Evolutionary conservation across 2,888 invertebrate genomes (phyloP).

Genomic region (Cryptus armator): DNA sequence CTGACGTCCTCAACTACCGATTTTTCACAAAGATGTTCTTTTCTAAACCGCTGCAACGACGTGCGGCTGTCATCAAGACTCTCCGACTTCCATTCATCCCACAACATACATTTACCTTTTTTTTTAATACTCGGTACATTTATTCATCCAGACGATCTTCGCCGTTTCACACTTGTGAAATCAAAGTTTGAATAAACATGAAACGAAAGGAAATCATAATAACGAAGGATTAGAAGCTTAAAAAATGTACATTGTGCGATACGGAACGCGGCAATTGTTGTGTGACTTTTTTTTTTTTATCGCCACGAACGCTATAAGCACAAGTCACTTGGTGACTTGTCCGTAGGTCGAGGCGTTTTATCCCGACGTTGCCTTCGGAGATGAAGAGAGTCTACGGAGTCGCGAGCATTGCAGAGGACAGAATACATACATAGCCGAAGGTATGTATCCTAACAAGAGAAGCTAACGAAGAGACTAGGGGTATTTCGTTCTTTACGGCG

Average conservation of each 20-base stretch:
- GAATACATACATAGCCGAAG: slow-evolving; percentile 4
- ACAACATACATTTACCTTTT: slow-evolving; percentile 2
- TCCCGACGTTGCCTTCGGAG: slow-evolving; percentile 15
- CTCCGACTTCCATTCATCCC: slow-evolving; percentile 17
- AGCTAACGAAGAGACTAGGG: slow-evolving; percentile 73
- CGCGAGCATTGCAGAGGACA: slow-evolving; percentile 16
- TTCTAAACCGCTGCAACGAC: neutral
- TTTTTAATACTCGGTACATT: slow-evolving; percentile 15
- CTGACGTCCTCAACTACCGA: slow-evolving; percentile 40
- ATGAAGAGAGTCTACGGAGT: slow-evolving; percentile 13
- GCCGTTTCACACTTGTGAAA: slow-evolving; percentile 29
- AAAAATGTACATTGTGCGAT: slow-evolving; percentile 46
- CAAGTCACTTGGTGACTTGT: slow-evolving; percentile 61
- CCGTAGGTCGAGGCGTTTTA: slow-evolving; percentile 40
- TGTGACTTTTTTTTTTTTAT: slow-evolving; percentile 30
- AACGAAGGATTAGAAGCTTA: slow-evolving; percentile 62
- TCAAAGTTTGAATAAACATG: slow-evolving; percentile 43
- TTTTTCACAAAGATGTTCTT: slow-evolving; percentile 26
- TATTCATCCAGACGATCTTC: neutral
- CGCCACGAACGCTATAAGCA: slow-evolving; percentile 54
- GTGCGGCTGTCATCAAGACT: slow-evolving; percentile 5
- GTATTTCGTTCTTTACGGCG: slow-evolving; percentile 62
- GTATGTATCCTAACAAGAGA: slow-evolving; percentile 70
- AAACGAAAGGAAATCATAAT: slow-evolving; percentile 55
- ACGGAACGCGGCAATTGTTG: neutral